Percentiles rank a stretch among this genome's conserved stretches.
Conservation (phyloP, 2,113 vertebrate genomes). For the Lipotes vexillifer region DNA sequence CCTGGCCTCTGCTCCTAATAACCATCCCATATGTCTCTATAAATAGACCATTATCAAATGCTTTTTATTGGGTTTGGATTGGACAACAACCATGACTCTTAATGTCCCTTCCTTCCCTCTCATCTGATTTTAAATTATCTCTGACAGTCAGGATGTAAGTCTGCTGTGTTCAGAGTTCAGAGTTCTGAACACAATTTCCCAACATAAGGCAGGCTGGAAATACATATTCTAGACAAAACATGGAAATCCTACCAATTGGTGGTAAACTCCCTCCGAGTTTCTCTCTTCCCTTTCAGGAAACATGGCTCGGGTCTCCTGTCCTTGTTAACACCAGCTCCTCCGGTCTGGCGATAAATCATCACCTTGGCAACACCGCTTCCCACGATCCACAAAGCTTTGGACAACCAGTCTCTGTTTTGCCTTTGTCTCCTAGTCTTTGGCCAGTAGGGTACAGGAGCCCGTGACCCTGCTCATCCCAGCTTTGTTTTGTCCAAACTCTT, state of each 20-base stretch:
- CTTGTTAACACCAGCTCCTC: constrained; percentile 51
- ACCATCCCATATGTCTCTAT: constrained; percentile 56
- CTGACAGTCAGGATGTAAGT: constrained; percentile 78
- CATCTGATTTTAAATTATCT: constrained; percentile 79
- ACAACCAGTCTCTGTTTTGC: constrained; percentile 55
- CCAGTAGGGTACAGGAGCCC: constrained; percentile 48
- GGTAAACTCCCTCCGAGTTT: constrained; percentile 63
- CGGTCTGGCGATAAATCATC: constrained; percentile 65
- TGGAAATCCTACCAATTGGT: constrained; percentile 80
- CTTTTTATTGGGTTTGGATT: constrained; percentile 52
- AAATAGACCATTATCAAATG: constrained; percentile 58
- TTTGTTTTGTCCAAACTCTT: constrained; percentile 64
- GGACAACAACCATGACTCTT: constrained; percentile 51
- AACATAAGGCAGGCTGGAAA: constrained; percentile 75
- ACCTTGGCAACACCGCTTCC: constrained; percentile 75
- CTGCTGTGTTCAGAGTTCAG: constrained; percentile 74
- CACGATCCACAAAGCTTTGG: constrained; percentile 51
- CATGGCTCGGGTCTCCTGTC: constrained; percentile 50
- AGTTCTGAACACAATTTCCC: constrained; percentile 73
- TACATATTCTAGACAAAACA: constrained; percentile 79
- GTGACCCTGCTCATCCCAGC: constrained; percentile 68
- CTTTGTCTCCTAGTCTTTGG: constrained; percentile 61
- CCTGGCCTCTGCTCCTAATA: constrained; percentile 14
- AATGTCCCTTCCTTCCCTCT: constrained; percentile 69
- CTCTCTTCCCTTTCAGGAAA: constrained; percentile 79